Conservation (phyloP, 2,797 vertebrate genomes). For the Myripristis murdjan region DNA sequence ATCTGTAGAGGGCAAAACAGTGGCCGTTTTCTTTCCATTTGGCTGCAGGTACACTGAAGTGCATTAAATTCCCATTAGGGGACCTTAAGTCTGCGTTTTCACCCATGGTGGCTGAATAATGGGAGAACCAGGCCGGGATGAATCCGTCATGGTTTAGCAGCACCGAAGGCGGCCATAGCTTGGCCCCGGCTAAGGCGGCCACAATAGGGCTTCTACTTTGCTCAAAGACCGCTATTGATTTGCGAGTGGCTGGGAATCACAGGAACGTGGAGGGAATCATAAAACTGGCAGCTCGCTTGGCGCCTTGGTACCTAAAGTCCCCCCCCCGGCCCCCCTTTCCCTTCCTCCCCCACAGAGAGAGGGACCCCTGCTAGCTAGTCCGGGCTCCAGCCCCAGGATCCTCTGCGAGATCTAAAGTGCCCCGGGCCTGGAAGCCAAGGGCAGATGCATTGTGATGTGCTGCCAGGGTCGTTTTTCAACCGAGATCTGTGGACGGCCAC, state of each 20-base stretch:
- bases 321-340: background rate
- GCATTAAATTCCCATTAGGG: slow-evolving; percentile 80
- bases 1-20: slow-evolving; percentile 52
- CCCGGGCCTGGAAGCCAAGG: slow-evolving; percentile 5
- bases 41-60: slow-evolving; percentile 75
- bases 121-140: slow-evolving; percentile 54
- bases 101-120: slow-evolving; percentile 74
- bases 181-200: slow-evolving; percentile 39
- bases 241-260: slow-evolving; percentile 66
- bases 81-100: slow-evolving; percentile 70
- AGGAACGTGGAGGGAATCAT: slow-evolving; percentile 71
- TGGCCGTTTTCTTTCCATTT: slow-evolving; percentile 67
- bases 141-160: slow-evolving; percentile 76
- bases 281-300: slow-evolving; percentile 36
- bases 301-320: slow-evolving; percentile 16
- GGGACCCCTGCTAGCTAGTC: slow-evolving; percentile 32
- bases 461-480: slow-evolving; percentile 4
- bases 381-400: background rate
- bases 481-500: background rate
- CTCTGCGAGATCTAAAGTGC: background rate
- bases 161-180: slow-evolving; percentile 33
- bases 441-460: background rate
- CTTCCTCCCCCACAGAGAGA: slow-evolving; percentile 29
- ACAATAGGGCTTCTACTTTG: slow-evolving; percentile 69
- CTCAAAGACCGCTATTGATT: slow-evolving; percentile 82